Evolutionary conservation across 2,888 invertebrate genomes (phyloP).

Genomic region (Papilio protenor): DNA sequence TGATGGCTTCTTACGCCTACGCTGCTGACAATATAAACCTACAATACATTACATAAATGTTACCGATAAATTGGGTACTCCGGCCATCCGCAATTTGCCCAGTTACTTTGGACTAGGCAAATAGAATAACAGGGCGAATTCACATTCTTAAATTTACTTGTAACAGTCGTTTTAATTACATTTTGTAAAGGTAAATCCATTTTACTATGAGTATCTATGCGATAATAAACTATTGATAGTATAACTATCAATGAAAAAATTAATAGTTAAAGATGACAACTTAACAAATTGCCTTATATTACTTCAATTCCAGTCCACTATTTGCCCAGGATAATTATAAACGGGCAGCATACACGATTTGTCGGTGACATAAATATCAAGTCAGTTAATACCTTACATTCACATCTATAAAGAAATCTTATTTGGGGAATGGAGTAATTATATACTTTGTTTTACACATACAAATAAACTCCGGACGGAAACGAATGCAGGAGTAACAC

Average conservation of each 20-base stretch:
- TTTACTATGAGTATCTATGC: no score
- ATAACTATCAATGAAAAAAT: no score
- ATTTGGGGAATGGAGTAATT: conserved; percentile 38
- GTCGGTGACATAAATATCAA: background rate
- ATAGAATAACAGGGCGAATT: background rate
- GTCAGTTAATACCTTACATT: conserved; percentile 22
- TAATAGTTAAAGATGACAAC: no score
- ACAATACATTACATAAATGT: background rate
- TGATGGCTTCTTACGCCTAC: background rate
- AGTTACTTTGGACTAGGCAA: background rate
- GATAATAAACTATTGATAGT: no score
- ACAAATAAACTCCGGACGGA: conserved; percentile 40
- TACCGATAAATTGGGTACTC: background rate
- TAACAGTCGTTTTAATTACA: no score
- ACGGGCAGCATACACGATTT: background rate
- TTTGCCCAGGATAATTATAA: background rate
- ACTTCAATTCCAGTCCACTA: background rate
- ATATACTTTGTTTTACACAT: conserved; percentile 39
- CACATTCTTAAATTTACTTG: background rate
- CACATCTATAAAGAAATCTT: conserved; percentile 19
- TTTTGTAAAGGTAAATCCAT: no score
- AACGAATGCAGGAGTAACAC: conserved; percentile 40
- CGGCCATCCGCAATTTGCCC: background rate
- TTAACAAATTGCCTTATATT: no score
- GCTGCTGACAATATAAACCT: background rate